These are phyloP conservation scores for Pluvialis apricaria DNA, from an alignment of 2,113 vertebrate genomes.

Conservation along the genomic window DNA sequence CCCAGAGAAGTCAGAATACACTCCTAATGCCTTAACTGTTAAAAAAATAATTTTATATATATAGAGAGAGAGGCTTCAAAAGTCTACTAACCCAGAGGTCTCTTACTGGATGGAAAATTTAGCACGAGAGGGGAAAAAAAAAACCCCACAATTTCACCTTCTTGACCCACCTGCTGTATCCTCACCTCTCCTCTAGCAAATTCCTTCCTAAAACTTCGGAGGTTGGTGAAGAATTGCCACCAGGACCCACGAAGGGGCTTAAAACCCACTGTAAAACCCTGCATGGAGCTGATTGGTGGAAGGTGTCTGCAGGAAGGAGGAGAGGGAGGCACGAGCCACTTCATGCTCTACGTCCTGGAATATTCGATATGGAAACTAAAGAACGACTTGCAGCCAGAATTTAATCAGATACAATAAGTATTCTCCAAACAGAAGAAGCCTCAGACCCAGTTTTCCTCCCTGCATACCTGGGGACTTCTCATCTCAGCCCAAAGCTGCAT, in stretches of 20 bases:
- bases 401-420: too few relatives aligned
- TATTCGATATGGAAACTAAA: not conserved
- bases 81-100: not conserved
- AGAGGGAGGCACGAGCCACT: not conserved
- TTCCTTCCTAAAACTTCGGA: not conserved
- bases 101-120: not conserved
- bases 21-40: not conserved
- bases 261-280: not conserved
- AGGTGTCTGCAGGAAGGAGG: too few relatives aligned
- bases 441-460: not conserved
- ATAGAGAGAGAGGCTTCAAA: not conserved
- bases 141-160: not conserved
- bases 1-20: not conserved
- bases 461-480: not conserved
- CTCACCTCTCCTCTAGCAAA: not conserved
- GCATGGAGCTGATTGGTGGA: not conserved
- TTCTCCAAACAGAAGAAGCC: not conserved
- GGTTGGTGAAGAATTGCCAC: too few relatives aligned
- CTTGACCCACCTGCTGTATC: not conserved
- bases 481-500: not conserved
- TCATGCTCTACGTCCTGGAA: not conserved
- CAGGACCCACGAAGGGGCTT: not conserved
- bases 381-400: not conserved
- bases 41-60: not conserved
- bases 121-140: not conserved